These are phyloP conservation scores for Tachyglossus aculeatus DNA, from an alignment of 2,797 vertebrate genomes.

Conservation along the genomic window DNA sequence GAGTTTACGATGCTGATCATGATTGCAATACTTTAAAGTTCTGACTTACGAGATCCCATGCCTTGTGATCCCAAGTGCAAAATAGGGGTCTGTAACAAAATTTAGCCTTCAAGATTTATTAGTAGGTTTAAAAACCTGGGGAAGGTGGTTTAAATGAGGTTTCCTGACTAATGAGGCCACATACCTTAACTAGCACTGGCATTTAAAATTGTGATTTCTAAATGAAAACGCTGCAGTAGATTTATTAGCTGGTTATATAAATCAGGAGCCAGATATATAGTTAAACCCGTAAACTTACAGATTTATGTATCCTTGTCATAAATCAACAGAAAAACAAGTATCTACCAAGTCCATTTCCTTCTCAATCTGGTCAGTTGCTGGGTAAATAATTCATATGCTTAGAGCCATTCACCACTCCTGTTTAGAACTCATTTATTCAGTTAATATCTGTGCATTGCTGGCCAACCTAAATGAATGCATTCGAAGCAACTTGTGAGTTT, in stretches of 20 bases:
- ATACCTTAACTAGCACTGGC: not conserved
- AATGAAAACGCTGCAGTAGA: not conserved
- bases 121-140: not conserved
- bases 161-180: not conserved
- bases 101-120: not conserved
- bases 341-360: not conserved
- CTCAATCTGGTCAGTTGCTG: not conserved
- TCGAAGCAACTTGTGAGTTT: not conserved
- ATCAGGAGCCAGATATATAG: not conserved
- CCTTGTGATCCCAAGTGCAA: not conserved
- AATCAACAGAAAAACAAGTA: not conserved
- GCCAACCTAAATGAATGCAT: not conserved
- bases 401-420: not conserved
- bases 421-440: not conserved
- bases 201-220: slow-evolving; percentile 3
- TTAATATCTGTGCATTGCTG: not conserved
- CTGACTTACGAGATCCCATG: not conserved
- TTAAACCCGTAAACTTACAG: not conserved
- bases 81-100: not conserved
- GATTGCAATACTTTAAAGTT: not conserved
- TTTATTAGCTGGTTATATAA: fast-evolving
- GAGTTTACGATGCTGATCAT: not conserved
- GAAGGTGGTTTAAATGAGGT: not conserved
- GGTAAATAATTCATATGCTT: not conserved
- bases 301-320: not conserved